These are phyloP conservation scores for Orthosia cruda DNA, from an alignment of 2,888 invertebrate species.

Conservation along the genomic window DNA sequence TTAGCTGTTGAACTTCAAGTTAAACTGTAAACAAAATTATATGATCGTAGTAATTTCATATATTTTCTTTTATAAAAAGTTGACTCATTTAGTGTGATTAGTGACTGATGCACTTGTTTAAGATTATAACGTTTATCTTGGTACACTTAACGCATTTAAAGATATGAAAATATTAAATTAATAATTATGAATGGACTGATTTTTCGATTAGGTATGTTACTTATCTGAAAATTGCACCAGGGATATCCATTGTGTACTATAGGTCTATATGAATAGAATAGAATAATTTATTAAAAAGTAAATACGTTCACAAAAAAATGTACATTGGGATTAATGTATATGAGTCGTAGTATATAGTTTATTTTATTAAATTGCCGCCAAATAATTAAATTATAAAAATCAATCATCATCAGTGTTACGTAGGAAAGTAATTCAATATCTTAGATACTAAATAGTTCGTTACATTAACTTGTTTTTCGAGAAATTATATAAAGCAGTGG, in stretches of 20 bases:
- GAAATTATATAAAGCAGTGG: too few species aligned
- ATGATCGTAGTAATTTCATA: too few species aligned
- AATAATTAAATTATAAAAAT: not conserved
- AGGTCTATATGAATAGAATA: too few species aligned
- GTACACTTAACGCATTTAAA: slow-evolving; percentile 4
- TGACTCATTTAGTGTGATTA: slow-evolving; percentile 18
- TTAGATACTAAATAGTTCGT: too few species aligned
- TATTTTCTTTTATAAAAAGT: not conserved
- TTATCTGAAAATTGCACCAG: not conserved
- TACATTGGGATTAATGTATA: too few species aligned
- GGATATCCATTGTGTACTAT: not conserved
- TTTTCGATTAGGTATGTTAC: not conserved
- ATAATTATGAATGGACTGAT: slow-evolving; percentile 1
- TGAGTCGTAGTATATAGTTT: too few species aligned
- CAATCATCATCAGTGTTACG: too few species aligned
- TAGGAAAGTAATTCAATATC: too few species aligned
- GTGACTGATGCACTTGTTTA: slow-evolving; percentile 6
- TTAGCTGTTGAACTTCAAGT: not conserved
- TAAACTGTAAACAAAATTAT: slow-evolving; percentile 1
- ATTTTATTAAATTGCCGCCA: not conserved
- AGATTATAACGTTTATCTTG: slow-evolving; percentile 4
- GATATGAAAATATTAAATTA: slow-evolving; percentile 21
- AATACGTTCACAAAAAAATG: too few species aligned
- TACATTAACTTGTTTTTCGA: too few species aligned
- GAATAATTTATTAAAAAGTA: too few species aligned